These are phyloP conservation scores for Fissipunctia ypsillon DNA, from an alignment of 2,888 invertebrate genomes.

Conservation along the genomic window DNA sequence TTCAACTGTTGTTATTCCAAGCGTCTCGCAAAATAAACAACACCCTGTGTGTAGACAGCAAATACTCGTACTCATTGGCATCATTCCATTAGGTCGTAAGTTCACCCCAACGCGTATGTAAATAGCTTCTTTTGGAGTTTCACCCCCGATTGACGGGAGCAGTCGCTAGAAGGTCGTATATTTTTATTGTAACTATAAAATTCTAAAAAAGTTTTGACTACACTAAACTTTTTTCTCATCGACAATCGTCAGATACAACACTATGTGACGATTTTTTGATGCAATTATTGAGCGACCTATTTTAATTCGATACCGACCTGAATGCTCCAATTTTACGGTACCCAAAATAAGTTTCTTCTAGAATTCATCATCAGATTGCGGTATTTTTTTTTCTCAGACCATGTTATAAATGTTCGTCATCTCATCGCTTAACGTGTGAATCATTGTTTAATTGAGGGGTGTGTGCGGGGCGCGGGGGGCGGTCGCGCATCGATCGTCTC, in stretches of 20 bases:
- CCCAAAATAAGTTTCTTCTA: neutral
- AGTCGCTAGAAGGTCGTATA: conserved; percentile 23
- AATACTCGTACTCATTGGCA: conserved; percentile 61
- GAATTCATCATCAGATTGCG: conserved; percentile 4
- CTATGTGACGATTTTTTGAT: neutral
- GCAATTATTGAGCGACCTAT: conserved; percentile 14
- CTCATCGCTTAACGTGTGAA: conserved; percentile 85
- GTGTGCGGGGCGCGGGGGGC: conserved; percentile 75
- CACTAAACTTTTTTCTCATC: neutral
- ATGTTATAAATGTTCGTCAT: conserved; percentile 78
- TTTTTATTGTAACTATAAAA: conserved; percentile 43
- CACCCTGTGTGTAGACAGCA: conserved; percentile 56
- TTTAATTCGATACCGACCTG: conserved; percentile 10
- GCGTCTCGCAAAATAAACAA: conserved; percentile 61
- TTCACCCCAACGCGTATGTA: conserved; percentile 59
- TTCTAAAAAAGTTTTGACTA: conserved; percentile 22
- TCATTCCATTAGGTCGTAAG: conserved; percentile 62
- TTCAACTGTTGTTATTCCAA: conserved; percentile 51
- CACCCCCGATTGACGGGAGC: conserved; percentile 43
- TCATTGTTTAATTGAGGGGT: conserved; percentile 88
- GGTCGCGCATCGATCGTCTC: conserved; percentile 87
- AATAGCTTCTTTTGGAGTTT: conserved; percentile 53
- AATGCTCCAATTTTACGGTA: neutral
- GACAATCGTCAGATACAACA: too few relatives aligned
- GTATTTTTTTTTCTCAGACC: conserved; percentile 40